Base-by-base conservation (phyloP, 2,113 vertebrate genomes). In the Ameiurus melas region DNA sequence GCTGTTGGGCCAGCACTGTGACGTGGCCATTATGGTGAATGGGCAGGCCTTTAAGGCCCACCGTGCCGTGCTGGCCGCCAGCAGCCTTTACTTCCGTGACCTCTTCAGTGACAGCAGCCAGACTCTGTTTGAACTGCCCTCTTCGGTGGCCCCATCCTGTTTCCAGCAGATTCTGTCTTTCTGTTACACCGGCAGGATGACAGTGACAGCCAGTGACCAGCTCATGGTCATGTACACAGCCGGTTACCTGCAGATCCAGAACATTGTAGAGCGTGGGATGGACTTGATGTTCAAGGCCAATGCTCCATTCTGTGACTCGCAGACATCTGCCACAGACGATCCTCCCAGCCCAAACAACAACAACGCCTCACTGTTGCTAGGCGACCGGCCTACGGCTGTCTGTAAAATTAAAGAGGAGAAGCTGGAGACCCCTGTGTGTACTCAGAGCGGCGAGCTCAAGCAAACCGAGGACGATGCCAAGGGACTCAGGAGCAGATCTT, bases 171-270 rank as follows among this genome's bases (percentile, higher is more conserved):
- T 99, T 90, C 96, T 99, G 64, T 97, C 98, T 47, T 99, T 99
- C 94, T 99, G 98, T 94, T 99, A 99, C 96, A 99, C 98, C 0
- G 98, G 98, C 55, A 96, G 97, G 92, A 97, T 99, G 93, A 98
- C 96, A 90, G 98, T 99, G 97, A 97, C 97, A 0, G 96, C 97
- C 60, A 98, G 97, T 57, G 98, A 99, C 94, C 98, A 99, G 96
- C 97, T 99, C 75, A 97, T 99, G 92, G 97, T 99, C 91, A 99
- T 99, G 98, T 99, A 99, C 95, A 99, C 98, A 0, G 98, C 98
- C 0, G 98, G 98, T 30, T 99, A 99, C 96, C 97, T 99, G 90
- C 98, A 99, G 95, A 98, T 99, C 95, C 98, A 99, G 95, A 98
- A 98, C 95, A 99, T 99, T 2, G 97, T 99, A 92, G 98, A 99